Evolutionary conservation across 2,888 invertebrate genomes (phyloP).

Genomic region (Chrysomela aeneicollis): DNA sequence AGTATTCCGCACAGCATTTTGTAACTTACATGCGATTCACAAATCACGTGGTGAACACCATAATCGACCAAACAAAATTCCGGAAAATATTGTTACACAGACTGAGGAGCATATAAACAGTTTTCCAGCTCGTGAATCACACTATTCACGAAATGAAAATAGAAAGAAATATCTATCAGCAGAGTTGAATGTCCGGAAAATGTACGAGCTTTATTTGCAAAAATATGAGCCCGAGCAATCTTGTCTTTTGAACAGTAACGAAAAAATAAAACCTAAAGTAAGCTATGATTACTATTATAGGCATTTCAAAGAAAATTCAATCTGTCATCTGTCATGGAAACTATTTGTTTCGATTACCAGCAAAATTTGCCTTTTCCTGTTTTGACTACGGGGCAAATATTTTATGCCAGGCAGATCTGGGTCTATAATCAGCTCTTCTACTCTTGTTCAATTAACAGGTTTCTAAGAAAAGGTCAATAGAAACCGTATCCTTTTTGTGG

Average conservation of each 20-base stretch:
- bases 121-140: conserved; percentile 25
- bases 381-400: conserved; percentile 21
- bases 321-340: too few relatives aligned
- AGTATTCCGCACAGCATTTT: conserved; percentile 17
- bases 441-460: conserved; percentile 19
- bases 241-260: background rate
- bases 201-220: conserved; percentile 28
- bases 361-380: conserved; percentile 28
- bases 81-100: conserved; percentile 18
- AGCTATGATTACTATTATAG: conserved; percentile 30
- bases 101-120: conserved; percentile 30
- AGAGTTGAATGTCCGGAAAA: conserved; percentile 26
- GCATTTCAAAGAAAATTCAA: too few relatives aligned
- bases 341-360: conserved; percentile 24
- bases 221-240: conserved; percentile 23
- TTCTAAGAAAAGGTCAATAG: conserved; percentile 29
- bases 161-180: conserved; percentile 22
- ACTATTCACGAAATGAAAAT: conserved; percentile 28
- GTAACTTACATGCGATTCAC: conserved; percentile 15
- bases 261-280: conserved; percentile 24
- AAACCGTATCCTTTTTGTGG: too few relatives aligned
- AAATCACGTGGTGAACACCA: conserved; percentile 15
- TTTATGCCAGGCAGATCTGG: conserved; percentile 31
- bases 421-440: conserved; percentile 26
- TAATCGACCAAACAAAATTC: conserved; percentile 17